phyloP scores from a whole-genome alignment of 2,113 vertebrate genomes.

The Pterocles gutturalis region DNA sequence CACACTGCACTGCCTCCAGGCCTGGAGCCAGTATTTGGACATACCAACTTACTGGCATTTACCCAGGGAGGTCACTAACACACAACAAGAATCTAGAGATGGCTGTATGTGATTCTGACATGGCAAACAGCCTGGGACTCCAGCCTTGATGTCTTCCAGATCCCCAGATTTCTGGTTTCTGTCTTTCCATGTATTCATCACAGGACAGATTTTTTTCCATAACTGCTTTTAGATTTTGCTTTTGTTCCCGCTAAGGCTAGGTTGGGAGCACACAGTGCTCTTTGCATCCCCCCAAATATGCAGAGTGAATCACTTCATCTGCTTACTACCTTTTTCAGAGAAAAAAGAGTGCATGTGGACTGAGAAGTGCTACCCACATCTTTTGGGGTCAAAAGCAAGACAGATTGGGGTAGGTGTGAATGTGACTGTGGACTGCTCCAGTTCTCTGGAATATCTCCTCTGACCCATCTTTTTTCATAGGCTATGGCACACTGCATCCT shows the following conservation, averaged over 20 bases:
- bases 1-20: background rate
- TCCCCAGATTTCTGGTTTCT: conserved; percentile 3
- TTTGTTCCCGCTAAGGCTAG: background rate
- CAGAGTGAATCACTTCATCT: background rate
- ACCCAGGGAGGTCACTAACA: background rate
- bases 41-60: background rate
- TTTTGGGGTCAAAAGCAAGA: background rate
- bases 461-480: conserved; percentile 16
- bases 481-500: conserved; percentile 72
- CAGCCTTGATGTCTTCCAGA: conserved; percentile 28
- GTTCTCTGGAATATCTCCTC: background rate
- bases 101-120: background rate
- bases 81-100: background rate
- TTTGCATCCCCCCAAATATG: background rate
- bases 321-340: background rate
- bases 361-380: background rate
- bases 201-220: background rate
- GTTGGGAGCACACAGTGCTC: background rate
- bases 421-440: background rate
- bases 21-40: background rate
- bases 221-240: background rate
- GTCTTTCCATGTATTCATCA: background rate
- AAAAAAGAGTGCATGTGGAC: background rate
- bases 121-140: background rate
- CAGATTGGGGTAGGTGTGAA: background rate